Conservation (phyloP, 2,888 invertebrate genomes). For the Diaprepes abbreviatus region DNA sequence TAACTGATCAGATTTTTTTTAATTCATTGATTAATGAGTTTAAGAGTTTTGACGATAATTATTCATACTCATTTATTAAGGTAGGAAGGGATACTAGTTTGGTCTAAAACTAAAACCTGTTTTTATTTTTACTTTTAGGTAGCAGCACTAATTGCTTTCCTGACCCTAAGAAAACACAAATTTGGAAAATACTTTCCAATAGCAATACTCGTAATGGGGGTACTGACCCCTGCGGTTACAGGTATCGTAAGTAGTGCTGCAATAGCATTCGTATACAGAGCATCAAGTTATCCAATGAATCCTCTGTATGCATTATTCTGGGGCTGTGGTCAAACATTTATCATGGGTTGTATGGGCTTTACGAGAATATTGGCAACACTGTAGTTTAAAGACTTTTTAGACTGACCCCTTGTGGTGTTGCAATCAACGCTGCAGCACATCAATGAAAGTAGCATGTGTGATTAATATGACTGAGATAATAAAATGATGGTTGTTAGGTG, state of each 20-base stretch:
- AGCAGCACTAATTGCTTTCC: slow-evolving; percentile 92
- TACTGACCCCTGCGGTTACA: slow-evolving; percentile 88
- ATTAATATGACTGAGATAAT: slow-evolving; percentile 33
- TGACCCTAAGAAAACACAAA: slow-evolving; percentile 92
- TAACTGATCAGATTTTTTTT: no score
- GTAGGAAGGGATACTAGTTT: no score
- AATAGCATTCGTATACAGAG: slow-evolving; percentile 93
- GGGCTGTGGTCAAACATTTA: slow-evolving; percentile 94
- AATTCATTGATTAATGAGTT: no score
- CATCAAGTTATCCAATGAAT: slow-evolving; percentile 90
- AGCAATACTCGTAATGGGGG: slow-evolving; percentile 89
- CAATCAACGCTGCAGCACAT: background rate
- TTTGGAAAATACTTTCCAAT: slow-evolving; percentile 95
- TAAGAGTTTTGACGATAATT: no score
- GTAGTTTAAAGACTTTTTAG: slow-evolving; percentile 42
- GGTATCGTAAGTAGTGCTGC: slow-evolving; percentile 92
- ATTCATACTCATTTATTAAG: no score
- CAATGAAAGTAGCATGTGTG: slow-evolving; percentile 34
- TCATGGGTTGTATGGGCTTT: slow-evolving; percentile 92
- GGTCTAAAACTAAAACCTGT: no score
- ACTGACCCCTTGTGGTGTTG: slow-evolving; percentile 17
- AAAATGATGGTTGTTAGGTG: slow-evolving; percentile 30
- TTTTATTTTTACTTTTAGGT: slow-evolving; percentile 67
- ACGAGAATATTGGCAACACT: slow-evolving; percentile 91
- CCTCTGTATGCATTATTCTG: slow-evolving; percentile 93